Percentiles rank a stretch among this genome's conserved stretches.
Evolutionary conservation across 2,888 invertebrate species (phyloP).

Genomic region (Masnerella sp.): DNA sequence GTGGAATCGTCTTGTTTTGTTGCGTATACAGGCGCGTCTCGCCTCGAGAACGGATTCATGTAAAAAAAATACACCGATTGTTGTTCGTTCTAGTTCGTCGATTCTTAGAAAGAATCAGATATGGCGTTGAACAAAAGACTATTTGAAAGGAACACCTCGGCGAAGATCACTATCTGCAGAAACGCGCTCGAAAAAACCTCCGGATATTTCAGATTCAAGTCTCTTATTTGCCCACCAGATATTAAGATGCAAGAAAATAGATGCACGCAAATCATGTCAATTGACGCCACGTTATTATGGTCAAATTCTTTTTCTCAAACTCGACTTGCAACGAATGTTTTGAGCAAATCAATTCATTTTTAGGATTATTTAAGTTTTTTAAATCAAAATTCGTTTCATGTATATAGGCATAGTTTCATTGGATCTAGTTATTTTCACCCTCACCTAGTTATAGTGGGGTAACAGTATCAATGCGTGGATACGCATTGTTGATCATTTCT

Average conservation of each 20-base stretch:
- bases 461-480: no score
- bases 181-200: conserved; percentile 27
- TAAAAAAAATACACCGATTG: conserved; percentile 61
- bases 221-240: conserved; percentile 18
- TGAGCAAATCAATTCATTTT: background rate
- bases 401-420: no score
- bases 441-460: no score
- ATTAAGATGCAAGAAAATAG: conserved; percentile 4
- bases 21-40: conserved; percentile 50
- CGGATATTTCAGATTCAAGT: conserved; percentile 31
- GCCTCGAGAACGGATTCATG: conserved; percentile 38
- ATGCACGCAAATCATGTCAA: background rate
- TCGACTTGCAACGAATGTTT: background rate
- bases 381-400: no score
- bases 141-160: conserved; percentile 60
- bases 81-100: conserved; percentile 60
- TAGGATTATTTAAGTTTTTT: no score
- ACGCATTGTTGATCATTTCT: no score
- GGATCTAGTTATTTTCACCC: no score
- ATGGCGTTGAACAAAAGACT: conserved; percentile 69
- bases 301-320: background rate
- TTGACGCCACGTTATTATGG: no score
- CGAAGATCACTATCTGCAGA: conserved; percentile 52
- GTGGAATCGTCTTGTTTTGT: conserved; percentile 52
- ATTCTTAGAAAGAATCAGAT: conserved; percentile 73